Percentiles rank a stretch among this genome's conserved stretches.
Evolutionary conservation across 2,888 invertebrate species (phyloP).

Genomic region (Phengaris alcon): DNA sequence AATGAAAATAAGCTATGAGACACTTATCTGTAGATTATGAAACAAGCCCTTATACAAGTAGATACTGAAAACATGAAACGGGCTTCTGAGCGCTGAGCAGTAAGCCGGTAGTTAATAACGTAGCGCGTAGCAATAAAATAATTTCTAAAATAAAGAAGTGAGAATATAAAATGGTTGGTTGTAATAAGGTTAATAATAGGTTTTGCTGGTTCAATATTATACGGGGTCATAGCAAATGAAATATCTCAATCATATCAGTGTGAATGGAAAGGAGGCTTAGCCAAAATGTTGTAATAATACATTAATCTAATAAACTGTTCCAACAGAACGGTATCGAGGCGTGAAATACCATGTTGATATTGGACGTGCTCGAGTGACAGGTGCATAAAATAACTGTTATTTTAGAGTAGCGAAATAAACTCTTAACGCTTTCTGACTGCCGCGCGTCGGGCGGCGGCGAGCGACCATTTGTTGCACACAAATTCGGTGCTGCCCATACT

Average conservation of each 20-base stretch:
- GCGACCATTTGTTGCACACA: constrained; percentile 18
- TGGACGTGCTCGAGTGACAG: constrained; percentile 55
- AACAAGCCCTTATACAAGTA: no score
- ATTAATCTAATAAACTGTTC: constrained; percentile 29
- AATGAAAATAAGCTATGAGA: no score
- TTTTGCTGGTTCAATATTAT: no score
- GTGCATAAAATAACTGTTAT: constrained; percentile 51
- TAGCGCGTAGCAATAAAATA: no score
- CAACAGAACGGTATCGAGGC: constrained; percentile 35
- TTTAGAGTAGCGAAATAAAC: constrained; percentile 41
- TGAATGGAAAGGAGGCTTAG: background rate
- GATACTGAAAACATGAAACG: no score
- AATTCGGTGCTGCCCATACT: constrained; percentile 16
- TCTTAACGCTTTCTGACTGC: constrained; percentile 40
- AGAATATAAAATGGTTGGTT: no score
- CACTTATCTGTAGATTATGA: no score
- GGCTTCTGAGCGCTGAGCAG: no score
- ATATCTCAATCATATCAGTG: background rate
- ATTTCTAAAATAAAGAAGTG: no score
- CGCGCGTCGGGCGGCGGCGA: background rate
- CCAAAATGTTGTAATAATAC: constrained; percentile 18
- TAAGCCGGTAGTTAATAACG: no score
- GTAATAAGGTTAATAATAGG: no score
- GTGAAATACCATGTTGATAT: constrained; percentile 55
- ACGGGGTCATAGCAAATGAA: background rate